Evolutionary conservation across 2,113 vertebrate species (phyloP).

Genomic region (Vidua chalybeata): DNA sequence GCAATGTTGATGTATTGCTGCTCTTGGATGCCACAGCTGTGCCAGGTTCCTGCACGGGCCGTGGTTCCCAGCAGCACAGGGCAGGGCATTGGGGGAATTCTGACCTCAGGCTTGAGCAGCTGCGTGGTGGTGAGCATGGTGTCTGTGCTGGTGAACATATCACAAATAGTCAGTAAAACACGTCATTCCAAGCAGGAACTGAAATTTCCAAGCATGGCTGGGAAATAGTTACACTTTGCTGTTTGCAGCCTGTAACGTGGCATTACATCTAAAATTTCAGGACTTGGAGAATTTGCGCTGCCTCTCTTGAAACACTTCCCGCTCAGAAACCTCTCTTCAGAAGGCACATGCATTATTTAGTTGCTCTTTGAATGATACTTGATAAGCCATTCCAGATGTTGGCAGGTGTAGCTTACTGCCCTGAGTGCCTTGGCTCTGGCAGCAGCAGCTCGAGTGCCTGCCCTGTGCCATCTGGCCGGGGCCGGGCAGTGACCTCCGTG

Average conservation of each 20-base stretch:
- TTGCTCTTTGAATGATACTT: background rate
- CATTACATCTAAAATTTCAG: accelerated
- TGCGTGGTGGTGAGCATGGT: accelerated
- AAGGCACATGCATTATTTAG: background rate
- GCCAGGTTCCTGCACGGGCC: background rate
- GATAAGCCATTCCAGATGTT: slow-evolving; percentile 57
- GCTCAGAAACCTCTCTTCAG: background rate
- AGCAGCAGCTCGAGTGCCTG: background rate
- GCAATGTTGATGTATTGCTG: background rate
- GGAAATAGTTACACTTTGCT: background rate
- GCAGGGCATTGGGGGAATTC: background rate
- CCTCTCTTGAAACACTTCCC: background rate
- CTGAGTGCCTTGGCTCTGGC: background rate
- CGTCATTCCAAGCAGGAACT: accelerated
- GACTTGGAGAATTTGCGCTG: background rate
- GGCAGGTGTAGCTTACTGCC: slow-evolving; percentile 65
- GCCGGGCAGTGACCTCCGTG: slow-evolving; percentile 18
- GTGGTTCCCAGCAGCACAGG: background rate
- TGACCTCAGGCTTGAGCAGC: accelerated
- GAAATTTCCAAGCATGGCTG: background rate
- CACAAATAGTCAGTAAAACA: background rate
- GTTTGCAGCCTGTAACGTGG: accelerated
- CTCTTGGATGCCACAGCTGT: background rate
- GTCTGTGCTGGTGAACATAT: background rate
- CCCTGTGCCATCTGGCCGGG: slow-evolving; percentile 61